phyloP scores from a whole-genome alignment of 2,797 vertebrate genomes.

The Thamnophis elegans region DNA sequence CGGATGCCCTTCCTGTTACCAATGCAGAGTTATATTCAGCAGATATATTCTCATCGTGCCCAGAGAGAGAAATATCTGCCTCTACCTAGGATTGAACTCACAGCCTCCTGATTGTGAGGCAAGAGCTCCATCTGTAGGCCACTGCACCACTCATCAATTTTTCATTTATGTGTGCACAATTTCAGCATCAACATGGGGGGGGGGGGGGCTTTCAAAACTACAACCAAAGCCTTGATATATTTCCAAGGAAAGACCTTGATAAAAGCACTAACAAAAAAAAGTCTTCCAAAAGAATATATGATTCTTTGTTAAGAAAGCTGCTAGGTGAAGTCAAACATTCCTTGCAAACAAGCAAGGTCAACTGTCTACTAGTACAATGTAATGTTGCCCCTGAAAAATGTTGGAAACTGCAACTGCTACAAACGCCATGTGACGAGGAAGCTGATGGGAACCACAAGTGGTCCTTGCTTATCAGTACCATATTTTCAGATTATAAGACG shows the following conservation, averaged over 20 bases:
- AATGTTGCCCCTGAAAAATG: not conserved
- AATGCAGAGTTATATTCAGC: too few relatives aligned
- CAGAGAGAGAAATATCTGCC: too few relatives aligned
- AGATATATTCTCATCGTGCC: too few relatives aligned
- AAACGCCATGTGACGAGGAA: not conserved
- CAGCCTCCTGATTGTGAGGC: too few relatives aligned
- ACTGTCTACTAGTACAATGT: not conserved
- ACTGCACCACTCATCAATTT: not conserved
- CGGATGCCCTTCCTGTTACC: too few relatives aligned
- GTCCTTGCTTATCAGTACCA: not conserved
- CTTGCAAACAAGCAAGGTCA: not conserved
- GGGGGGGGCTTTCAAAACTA: not conserved
- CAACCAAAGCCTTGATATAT: not conserved
- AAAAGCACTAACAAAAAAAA: not conserved
- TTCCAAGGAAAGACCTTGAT: not conserved
- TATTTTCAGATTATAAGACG: too few relatives aligned
- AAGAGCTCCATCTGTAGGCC: too few relatives aligned
- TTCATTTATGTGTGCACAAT: not conserved
- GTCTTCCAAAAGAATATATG: not conserved
- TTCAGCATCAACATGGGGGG: not conserved
- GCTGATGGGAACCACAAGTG: not conserved
- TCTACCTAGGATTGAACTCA: too few relatives aligned
- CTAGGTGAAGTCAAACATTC: not conserved
- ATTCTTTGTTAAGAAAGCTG: not conserved
- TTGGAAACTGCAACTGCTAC: not conserved